Evolutionary conservation across 2,888 invertebrate species (phyloP).

Genomic region (Cyrtodaria siliqua): DNA sequence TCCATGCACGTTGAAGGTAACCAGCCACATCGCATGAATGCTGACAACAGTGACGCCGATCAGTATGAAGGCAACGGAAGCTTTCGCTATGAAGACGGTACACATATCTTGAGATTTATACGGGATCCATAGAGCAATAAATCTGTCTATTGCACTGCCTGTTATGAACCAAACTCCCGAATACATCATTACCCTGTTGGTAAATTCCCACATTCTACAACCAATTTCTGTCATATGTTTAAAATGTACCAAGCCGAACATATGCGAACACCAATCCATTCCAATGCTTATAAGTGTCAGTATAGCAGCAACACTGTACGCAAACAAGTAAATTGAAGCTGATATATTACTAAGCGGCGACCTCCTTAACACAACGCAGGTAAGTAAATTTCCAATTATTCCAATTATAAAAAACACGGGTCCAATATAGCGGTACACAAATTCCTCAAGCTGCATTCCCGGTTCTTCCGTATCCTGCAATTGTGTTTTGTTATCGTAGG

Average conservation of each 20-base stretch:
- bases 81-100: slow-evolving; percentile 78
- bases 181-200: slow-evolving; percentile 72
- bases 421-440: slow-evolving; percentile 59
- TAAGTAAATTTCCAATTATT: slow-evolving; percentile 71
- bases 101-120: slow-evolving; percentile 70
- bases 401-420: slow-evolving; percentile 74
- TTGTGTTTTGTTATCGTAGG: no score
- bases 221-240: slow-evolving; percentile 71
- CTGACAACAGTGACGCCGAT: slow-evolving; percentile 75
- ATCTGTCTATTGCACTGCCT: slow-evolving; percentile 76
- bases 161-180: slow-evolving; percentile 79
- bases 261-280: slow-evolving; percentile 71
- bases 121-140: slow-evolving; percentile 71
- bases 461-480: no score
- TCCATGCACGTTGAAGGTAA: slow-evolving; percentile 62
- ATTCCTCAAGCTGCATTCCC: slow-evolving; percentile 6
- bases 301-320: slow-evolving; percentile 71
- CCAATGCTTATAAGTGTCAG: slow-evolving; percentile 70
- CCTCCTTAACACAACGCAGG: slow-evolving; percentile 62
- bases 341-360: slow-evolving; percentile 67
- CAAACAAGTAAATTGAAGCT: slow-evolving; percentile 73
- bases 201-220: slow-evolving; percentile 77
- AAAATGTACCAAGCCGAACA: slow-evolving; percentile 61
- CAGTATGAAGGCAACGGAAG: slow-evolving; percentile 67
- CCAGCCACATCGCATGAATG: slow-evolving; percentile 82